Conservation (phyloP, 2,113 vertebrate species). For the Otus sunia region DNA sequence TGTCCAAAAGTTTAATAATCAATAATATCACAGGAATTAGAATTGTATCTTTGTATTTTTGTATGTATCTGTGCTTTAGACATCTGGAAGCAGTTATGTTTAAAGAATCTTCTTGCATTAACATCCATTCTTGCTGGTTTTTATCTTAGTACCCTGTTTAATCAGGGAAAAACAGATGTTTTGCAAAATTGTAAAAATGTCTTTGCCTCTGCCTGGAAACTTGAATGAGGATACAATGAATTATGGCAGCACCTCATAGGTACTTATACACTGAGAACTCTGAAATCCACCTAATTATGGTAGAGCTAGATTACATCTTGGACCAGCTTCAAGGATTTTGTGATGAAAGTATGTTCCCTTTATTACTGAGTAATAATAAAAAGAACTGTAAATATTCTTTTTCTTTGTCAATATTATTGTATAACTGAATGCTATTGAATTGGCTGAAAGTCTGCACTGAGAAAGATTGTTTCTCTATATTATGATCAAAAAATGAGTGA, state of each 20-base stretch:
- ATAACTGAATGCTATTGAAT: background rate
- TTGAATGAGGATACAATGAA: background rate
- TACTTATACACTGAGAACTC: background rate
- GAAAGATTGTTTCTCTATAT: background rate
- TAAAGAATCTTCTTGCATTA: background rate
- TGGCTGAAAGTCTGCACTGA: background rate
- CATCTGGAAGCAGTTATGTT: background rate
- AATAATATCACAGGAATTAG: background rate
- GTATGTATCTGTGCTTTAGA: background rate
- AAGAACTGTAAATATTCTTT: background rate
- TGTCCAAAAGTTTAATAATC: background rate
- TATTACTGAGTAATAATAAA: background rate
- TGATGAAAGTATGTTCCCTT: background rate
- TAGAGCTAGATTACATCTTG: background rate
- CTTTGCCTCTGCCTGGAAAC: background rate
- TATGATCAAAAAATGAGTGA: background rate
- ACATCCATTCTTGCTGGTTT: background rate
- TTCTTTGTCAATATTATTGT: background rate
- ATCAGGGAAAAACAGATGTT: background rate
- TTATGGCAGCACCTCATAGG: background rate
- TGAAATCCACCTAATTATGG: background rate
- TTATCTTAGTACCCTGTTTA: background rate
- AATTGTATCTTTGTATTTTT: background rate
- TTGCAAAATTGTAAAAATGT: background rate
- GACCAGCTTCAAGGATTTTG: conserved; percentile 25